A percentile compares a stretch with the other conserved stretches of the same genome.
Conservation (phyloP, 2,888 invertebrate species). For the Erynnis tages region DNA sequence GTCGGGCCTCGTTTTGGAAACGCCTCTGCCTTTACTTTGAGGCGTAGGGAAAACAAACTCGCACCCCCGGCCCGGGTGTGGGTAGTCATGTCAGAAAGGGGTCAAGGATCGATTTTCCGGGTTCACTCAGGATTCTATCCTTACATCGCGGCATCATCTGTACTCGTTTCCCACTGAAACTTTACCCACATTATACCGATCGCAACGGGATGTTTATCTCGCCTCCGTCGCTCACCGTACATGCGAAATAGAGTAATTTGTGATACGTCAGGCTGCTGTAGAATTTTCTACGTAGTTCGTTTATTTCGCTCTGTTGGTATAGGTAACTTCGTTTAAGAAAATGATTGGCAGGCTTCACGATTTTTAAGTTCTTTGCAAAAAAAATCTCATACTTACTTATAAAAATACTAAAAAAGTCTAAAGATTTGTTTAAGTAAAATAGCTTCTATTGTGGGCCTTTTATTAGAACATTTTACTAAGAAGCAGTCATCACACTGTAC, state of each 20-base stretch:
- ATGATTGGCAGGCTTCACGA: too few species aligned
- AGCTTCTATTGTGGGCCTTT: too few species aligned
- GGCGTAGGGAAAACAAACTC: slow-evolving; percentile 29
- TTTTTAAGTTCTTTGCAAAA: too few species aligned
- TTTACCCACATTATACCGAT: slow-evolving; percentile 16
- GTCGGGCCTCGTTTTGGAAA: neutral
- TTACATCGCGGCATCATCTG: slow-evolving; percentile 32
- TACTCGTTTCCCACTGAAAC: slow-evolving; percentile 27
- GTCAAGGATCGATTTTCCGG: slow-evolving; percentile 53
- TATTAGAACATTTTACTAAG: too few species aligned
- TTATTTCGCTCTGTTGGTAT: too few species aligned
- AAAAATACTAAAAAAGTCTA: too few species aligned
- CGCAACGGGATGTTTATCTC: slow-evolving; percentile 16
- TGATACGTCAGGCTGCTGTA: neutral
- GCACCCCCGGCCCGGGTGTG: slow-evolving; percentile 33
- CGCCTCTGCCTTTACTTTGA: slow-evolving; percentile 25
- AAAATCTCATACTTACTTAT: too few species aligned
- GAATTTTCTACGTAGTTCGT: too few species aligned
- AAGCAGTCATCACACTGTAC: too few species aligned
- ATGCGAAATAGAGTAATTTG: slow-evolving; percentile 15
- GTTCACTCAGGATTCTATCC: slow-evolving; percentile 38
- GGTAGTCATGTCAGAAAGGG: slow-evolving; percentile 42
- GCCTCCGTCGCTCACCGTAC: slow-evolving; percentile 1
- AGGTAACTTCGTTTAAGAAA: too few species aligned
- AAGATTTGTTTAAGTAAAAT: too few species aligned